A percentile compares a stretch with the other conserved stretches of the same genome.
phyloP scores from a whole-genome alignment of 2,113 vertebrate species.

The Notothenia coriiceps region DNA sequence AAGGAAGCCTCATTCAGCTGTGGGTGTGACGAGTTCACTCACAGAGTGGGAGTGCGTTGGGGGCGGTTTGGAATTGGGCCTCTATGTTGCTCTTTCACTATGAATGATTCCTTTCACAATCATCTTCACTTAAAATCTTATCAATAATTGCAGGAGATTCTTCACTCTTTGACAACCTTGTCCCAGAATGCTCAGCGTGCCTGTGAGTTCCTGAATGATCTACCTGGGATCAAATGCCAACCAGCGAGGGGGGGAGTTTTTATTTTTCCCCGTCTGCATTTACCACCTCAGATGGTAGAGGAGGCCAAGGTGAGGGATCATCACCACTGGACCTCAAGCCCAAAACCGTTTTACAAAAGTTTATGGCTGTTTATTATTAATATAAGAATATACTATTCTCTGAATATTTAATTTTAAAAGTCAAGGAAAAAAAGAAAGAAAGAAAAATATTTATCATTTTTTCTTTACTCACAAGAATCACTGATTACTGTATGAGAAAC shows the following conservation, averaged over 20 bases:
- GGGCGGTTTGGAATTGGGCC: too few relatives aligned
- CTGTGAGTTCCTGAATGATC: conserved; percentile 48
- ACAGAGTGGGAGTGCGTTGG: too few relatives aligned
- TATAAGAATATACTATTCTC: neutral
- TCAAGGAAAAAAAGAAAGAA: too few relatives aligned
- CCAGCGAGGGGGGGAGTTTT: conserved; percentile 51
- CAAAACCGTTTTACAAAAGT: neutral
- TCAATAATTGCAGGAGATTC: conserved; percentile 44
- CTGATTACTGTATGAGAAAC: neutral
- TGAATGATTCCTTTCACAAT: too few relatives aligned
- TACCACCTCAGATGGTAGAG: conserved; percentile 37
- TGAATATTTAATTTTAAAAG: too few relatives aligned
- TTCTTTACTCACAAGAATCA: too few relatives aligned
- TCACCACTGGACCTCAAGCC: neutral
- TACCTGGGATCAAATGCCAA: conserved; percentile 65
- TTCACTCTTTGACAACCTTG: conserved; percentile 40
- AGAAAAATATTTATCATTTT: too few relatives aligned
- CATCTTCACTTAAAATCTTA: too few relatives aligned
- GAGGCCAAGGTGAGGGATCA: conserved; percentile 46
- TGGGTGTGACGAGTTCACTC: too few relatives aligned
- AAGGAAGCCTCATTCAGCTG: too few relatives aligned
- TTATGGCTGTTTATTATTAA: neutral
- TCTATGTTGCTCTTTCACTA: too few relatives aligned
- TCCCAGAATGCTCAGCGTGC: conserved; percentile 59
- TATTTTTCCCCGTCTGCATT: conserved; percentile 54